These are phyloP conservation scores for Chinchilla lanigera DNA, from an alignment of 2,113 vertebrate genomes.

Conservation along the genomic window DNA sequence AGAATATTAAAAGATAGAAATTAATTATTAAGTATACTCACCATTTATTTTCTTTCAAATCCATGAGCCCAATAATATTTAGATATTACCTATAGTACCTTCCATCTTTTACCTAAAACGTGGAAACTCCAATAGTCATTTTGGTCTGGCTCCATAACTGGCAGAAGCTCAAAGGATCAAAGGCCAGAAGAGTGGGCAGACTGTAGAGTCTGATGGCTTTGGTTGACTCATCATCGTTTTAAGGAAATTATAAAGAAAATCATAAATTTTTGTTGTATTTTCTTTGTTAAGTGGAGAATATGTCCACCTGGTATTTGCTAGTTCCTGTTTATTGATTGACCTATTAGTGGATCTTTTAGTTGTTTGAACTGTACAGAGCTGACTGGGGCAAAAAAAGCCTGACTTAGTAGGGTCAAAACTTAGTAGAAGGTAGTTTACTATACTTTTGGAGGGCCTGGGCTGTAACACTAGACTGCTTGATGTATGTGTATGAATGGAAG, in stretches of 20 bases:
- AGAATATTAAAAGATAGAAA: constrained; percentile 18
- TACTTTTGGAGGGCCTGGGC: not conserved
- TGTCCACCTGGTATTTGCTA: not conserved
- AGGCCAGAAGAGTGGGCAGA: not conserved
- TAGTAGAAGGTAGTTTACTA: not conserved
- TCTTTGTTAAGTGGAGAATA: not conserved
- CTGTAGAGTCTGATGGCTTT: not conserved
- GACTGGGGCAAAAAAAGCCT: not conserved
- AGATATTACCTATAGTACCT: not conserved
- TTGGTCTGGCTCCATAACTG: not conserved
- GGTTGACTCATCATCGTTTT: not conserved
- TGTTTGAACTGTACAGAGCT: not conserved
- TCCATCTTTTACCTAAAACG: not conserved
- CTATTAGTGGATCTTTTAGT: not conserved
- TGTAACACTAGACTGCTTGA: not conserved
- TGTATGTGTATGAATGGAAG: not conserved
- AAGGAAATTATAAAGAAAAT: not conserved
- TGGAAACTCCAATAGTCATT: not conserved
- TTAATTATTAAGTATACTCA: not conserved
- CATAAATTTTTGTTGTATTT: not conserved
- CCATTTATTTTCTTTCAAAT: constrained; percentile 60
- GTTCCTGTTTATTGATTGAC: not conserved
- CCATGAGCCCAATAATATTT: not conserved
- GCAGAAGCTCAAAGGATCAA: not conserved
- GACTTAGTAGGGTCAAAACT: not conserved